Evolutionary conservation across 1,140 invertebrate species (phyloP), one percentile per base, ranked within the genome.

Genomic region (Tigriopus japonicus): DNA sequence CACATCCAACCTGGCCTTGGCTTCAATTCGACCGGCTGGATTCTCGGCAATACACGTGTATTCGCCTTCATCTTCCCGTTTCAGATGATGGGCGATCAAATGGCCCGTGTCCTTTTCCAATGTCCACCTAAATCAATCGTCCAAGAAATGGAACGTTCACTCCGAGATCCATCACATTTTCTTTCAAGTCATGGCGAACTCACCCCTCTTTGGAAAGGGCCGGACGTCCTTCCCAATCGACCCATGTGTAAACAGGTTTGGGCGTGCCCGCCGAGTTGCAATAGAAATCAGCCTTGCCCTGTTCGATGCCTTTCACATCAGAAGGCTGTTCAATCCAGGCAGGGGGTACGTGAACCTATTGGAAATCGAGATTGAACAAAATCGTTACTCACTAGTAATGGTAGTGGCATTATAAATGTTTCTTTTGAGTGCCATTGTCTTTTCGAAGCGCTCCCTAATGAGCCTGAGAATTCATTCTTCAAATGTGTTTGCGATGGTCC

Each of bases 41-140:
- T 61, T 61, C 40, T 61, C 59, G 23, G 59, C 59, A n/a, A 61
- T 61, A 23, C 59, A 61, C n/a, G 19, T 54, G 49, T 61, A 61
- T 19, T 24, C 35, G 15, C 59, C 59, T 6, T 19, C 24, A 53
- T 61, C 59, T 61, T 40, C 40, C 12, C 59, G n/a, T 14, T 53
- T 14, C 1, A 61, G 43, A 21, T 61, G 45, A 51, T 52, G 21
- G n/a, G 58, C 45, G 51, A 60, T 58, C 15, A 58, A 43, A 42
- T 58, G 55, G 9, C 55, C 55, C 14, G 55, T 58, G 55, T 58
- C 41, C 23, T 58, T 42, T 42, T 58, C 40, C 9, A 58, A 41
- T 1, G 41, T 58, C 55, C 55, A 58, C 3, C 45, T 49, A 10
- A 49, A 49, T 5, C n/a, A 21, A 49, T 35, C 28, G 9, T 3